phyloP scores from a whole-genome alignment of 2,797 vertebrate genomes.

The Eleutherodactylus coqui region DNA sequence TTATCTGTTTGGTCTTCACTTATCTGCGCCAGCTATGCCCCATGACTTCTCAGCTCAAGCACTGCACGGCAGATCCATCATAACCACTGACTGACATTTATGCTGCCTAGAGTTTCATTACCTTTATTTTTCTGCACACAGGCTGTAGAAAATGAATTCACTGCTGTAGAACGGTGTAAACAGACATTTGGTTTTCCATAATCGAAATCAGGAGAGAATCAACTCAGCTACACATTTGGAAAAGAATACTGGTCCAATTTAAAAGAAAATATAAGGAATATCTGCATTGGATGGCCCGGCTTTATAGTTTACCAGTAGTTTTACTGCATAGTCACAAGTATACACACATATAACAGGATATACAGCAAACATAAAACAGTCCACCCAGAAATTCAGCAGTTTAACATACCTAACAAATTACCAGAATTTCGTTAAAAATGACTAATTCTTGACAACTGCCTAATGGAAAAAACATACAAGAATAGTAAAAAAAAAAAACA shows the following conservation, averaged over 20 bases:
- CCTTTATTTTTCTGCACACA: background rate
- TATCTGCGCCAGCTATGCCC: too few species aligned
- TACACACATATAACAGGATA: background rate
- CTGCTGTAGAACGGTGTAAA: background rate
- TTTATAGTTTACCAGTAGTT: background rate
- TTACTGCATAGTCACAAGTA: background rate
- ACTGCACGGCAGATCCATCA: background rate
- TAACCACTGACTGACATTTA: background rate
- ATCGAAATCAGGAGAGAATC: background rate
- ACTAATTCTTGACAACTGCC: slow-evolving; percentile 12
- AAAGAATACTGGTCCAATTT: background rate
- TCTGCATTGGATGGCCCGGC: background rate
- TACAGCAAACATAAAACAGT: background rate
- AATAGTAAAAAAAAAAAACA: background rate
- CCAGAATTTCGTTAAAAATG: background rate
- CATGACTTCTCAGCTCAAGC: background rate
- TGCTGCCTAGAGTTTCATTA: background rate
- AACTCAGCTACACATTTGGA: background rate
- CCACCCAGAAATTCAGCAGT: background rate
- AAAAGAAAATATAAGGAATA: background rate
- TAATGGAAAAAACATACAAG: background rate
- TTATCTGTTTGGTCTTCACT: too few species aligned
- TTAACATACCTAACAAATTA: background rate
- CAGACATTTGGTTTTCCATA: background rate
- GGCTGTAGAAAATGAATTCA: background rate